These are phyloP conservation scores for Petrolisthes cinctipes DNA, from an alignment of 2,888 invertebrate genomes.

Conservation along the genomic window DNA sequence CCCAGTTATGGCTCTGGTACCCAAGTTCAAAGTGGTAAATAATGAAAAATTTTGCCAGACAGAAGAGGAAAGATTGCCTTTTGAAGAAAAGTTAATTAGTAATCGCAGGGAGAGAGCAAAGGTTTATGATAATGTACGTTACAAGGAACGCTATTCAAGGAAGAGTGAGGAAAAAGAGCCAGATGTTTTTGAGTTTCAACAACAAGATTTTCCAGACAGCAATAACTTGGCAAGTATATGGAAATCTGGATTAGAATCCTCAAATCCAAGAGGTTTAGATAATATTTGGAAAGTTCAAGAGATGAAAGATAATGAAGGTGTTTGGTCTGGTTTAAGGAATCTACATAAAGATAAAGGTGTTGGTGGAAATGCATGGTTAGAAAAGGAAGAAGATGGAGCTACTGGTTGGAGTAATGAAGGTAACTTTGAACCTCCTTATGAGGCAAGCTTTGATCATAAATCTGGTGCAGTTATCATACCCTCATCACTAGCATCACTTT, in stretches of 20 bases:
- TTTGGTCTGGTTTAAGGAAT: conserved; percentile 33
- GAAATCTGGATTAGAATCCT: conserved; percentile 8
- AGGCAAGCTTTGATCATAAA: conserved; percentile 10
- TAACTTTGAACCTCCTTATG: conserved; percentile 27
- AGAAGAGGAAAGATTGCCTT: conserved; percentile 68
- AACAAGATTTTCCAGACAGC: conserved; percentile 52
- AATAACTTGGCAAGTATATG: conserved; percentile 42
- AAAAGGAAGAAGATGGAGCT: conserved; percentile 42
- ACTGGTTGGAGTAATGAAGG: conserved; percentile 52
- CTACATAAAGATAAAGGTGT: conserved; percentile 1
- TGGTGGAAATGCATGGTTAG: conserved; percentile 30
- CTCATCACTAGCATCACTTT: conserved; percentile 47
- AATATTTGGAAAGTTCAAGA: conserved; percentile 49
- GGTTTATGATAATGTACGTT: neutral
- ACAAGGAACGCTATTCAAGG: conserved; percentile 5
- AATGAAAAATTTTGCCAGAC: conserved; percentile 76
- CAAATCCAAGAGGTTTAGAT: conserved; percentile 14
- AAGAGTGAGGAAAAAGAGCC: conserved; percentile 37
- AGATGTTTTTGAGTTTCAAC: conserved; percentile 60
- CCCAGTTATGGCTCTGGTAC: conserved; percentile 72
- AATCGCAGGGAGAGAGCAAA: neutral
- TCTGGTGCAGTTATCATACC: conserved; percentile 44
- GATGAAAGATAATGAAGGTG: conserved; percentile 18
- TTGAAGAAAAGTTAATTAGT: neutral
- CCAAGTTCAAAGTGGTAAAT: conserved; percentile 79